Evolutionary conservation across 2,797 vertebrate genomes (phyloP), one percentile per base, ranked within the genome.

Genomic region (Notolepis coatsorum): DNA sequence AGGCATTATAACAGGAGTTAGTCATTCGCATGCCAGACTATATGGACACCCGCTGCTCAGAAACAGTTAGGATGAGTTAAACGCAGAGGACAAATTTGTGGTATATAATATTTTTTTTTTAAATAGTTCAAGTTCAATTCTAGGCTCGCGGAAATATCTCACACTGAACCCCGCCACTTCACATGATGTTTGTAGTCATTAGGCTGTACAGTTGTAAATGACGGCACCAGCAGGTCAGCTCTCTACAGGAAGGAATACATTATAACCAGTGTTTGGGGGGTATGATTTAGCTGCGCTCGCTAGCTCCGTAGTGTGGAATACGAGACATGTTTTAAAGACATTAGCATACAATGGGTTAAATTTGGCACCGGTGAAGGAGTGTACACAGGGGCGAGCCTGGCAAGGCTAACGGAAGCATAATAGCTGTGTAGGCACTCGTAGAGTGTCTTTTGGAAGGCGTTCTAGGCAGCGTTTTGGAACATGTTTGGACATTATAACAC

Each of bases 341-440:
- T 90, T 91, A 89, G 76, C 84, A 90, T 89, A 90, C 85, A 91
- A 87, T 84, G 61, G 73, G 58, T 78, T 84, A 68, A 82, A 85
- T 80, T 80, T 81, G 68, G 72, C 74, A 54, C 55, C 67, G 61
- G 68, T 56, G 52, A 73, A 71, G 66, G 55, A 47, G 69, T 24
- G 55, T 65, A 70, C 61, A 54, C 37, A 30, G 57, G 51, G 53
- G 64, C 43, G 20, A 52, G 61, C 68, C 74, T 77, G 79, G 60
- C 67, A 73, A 60, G 57, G 56, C 60, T 70, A 76, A 83, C 59
- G 62, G 72, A 60, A 65, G 33, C 68, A 73, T 73, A 82, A 84
- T 80, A 65, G 71, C 71, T 72, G 46, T 6, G 18, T 72, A 41
- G 66, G 64, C 63, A 60, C 48, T 65, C 25, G 5, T 2, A 12